Percentiles rank a stretch among this genome's conserved stretches.
phyloP scores from a whole-genome alignment of 2,113 vertebrate species.

The Cyprinodon variegatus region DNA sequence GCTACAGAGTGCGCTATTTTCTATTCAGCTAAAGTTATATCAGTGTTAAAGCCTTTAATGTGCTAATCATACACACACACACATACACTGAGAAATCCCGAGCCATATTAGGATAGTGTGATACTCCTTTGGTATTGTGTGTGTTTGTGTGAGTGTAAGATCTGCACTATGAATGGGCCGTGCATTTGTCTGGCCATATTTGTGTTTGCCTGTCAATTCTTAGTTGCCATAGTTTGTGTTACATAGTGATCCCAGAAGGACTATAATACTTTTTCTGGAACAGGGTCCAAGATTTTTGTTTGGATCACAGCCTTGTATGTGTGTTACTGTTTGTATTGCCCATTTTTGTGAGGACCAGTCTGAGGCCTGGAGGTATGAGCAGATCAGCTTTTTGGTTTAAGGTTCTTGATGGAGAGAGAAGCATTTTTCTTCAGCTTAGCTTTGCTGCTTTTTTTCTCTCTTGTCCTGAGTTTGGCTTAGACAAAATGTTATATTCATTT shows the following conservation, averaged over 20 bases:
- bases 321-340: not conserved
- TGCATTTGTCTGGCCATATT: not conserved
- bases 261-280: slow-evolving; percentile 42
- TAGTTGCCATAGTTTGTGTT: slow-evolving; percentile 34
- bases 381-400: not conserved
- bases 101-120: slow-evolving; percentile 20
- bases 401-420: not conserved
- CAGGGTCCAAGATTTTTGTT: slow-evolving; percentile 20
- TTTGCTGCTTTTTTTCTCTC: too few species aligned
- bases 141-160: not conserved
- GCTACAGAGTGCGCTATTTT: not conserved
- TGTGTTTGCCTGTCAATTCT: slow-evolving; percentile 28
- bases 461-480: too few species aligned
- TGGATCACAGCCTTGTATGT: slow-evolving; percentile 18
- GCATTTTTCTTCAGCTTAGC: not conserved
- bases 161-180: slow-evolving; percentile 16
- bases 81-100: not conserved
- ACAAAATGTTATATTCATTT: not conserved
- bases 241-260: slow-evolving; percentile 52
- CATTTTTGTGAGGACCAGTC: not conserved
- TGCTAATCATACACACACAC: not conserved
- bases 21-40: too few species aligned
- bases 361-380: not conserved
- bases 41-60: not conserved
- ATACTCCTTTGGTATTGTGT: not conserved